Conservation (phyloP, 2,888 invertebrate genomes). For the Scrobipalpa costella region DNA sequence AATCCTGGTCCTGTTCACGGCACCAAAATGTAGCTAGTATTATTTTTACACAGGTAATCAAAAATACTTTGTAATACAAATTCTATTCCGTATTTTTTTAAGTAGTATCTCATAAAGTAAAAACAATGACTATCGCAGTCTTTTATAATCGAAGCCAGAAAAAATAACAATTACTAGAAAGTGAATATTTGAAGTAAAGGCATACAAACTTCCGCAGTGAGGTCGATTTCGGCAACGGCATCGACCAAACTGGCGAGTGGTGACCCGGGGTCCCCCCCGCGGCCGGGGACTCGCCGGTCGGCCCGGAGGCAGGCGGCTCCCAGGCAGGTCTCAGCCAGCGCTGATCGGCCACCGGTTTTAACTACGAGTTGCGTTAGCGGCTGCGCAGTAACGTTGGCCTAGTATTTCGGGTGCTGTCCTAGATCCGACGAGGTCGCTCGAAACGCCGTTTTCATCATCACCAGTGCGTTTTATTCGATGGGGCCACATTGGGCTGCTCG, state of each 20-base stretch:
- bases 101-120: too few relatives aligned
- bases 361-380: slow-evolving; percentile 65
- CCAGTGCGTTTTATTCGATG: slow-evolving; percentile 67
- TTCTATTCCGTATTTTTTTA: too few relatives aligned
- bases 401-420: slow-evolving; percentile 78
- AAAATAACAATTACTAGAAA: neutral
- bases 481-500: slow-evolving; percentile 69
- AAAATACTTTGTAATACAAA: too few relatives aligned
- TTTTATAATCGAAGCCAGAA: too few relatives aligned
- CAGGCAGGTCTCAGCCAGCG: slow-evolving; percentile 40
- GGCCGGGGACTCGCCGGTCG: neutral
- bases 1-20: too few relatives aligned
- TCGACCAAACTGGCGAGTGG: slow-evolving; percentile 9
- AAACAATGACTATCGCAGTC: too few relatives aligned
- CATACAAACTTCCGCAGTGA: slow-evolving; percentile 52
- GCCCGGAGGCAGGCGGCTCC: neutral
- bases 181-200: slow-evolving; percentile 18
- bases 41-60: too few relatives aligned
- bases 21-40: too few relatives aligned
- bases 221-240: slow-evolving; percentile 62
- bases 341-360: slow-evolving; percentile 50
- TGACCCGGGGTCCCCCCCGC: neutral
- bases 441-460: slow-evolving; percentile 74
- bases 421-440: slow-evolving; percentile 70
- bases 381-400: slow-evolving; percentile 76